Evolutionary conservation across 2,888 invertebrate species (phyloP).

Genomic region (Galeruca laticollis): DNA sequence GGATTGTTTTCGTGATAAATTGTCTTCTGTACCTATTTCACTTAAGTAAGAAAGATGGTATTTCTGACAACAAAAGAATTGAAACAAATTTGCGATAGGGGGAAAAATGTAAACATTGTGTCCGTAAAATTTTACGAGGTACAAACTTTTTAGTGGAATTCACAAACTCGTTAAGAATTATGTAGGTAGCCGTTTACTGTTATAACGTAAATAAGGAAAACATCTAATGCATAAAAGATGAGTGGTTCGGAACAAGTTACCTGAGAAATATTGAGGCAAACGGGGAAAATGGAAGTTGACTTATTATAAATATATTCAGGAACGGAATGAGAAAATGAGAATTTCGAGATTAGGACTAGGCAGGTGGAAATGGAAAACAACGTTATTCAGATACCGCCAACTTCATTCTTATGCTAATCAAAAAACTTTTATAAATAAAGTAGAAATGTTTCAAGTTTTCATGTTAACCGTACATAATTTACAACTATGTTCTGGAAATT

Average conservation of each 20-base stretch:
- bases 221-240: conserved; percentile 67
- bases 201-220: conserved; percentile 66
- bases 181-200: conserved; percentile 63
- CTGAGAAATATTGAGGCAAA: conserved; percentile 32
- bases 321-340: conserved; percentile 1
- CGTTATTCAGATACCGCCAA: conserved; percentile 23
- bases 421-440: conserved; percentile 23
- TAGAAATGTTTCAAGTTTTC: conserved; percentile 15
- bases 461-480: neutral
- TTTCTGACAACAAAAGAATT: neutral
- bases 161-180: conserved; percentile 54
- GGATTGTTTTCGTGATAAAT: neutral
- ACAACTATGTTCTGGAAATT: neutral
- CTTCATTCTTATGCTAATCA: conserved; percentile 33
- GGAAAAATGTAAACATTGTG: conserved; percentile 25
- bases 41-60: neutral
- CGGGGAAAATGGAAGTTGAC: conserved; percentile 33
- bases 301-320: conserved; percentile 18
- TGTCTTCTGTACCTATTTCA: neutral
- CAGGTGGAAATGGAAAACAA: conserved; percentile 33
- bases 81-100: neutral
- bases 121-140: conserved; percentile 47
- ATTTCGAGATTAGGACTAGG: conserved; percentile 11
- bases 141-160: conserved; percentile 48
- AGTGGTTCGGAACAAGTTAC: conserved; percentile 49